Evolutionary conservation across 2,113 vertebrate species (phyloP).

Genomic region (Empidonax traillii): DNA sequence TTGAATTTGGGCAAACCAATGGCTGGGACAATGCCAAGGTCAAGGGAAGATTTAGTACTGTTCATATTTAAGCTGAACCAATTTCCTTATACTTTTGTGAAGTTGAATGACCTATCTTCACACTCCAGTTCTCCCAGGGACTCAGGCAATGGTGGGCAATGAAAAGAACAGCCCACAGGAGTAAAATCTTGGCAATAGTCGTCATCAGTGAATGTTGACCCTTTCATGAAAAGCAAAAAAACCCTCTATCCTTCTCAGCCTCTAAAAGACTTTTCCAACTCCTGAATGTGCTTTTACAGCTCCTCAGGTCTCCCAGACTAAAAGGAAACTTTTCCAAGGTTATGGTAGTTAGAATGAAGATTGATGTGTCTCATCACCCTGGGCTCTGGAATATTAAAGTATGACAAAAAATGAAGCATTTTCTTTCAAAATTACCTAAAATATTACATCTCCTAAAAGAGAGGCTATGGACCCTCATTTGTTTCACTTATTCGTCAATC

Average conservation of each 20-base stretch:
- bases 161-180: background rate
- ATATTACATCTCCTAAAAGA: background rate
- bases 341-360: background rate
- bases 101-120: background rate
- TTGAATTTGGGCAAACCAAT: background rate
- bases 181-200: background rate
- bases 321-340: slow-evolving; percentile 3
- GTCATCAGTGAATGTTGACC: background rate
- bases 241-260: background rate
- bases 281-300: background rate
- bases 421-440: slow-evolving; percentile 11
- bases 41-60: background rate
- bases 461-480: background rate
- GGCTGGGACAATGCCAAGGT: background rate
- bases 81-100: background rate
- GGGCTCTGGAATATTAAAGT: background rate
- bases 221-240: background rate
- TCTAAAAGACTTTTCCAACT: background rate
- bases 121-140: background rate
- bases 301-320: background rate
- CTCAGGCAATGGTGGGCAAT: background rate
- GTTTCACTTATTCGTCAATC: background rate
- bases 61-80: background rate
- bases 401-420: background rate
- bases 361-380: background rate